Base-by-base conservation (phyloP, 1,140 invertebrate genomes). In the Drosophila neocordata region DNA sequence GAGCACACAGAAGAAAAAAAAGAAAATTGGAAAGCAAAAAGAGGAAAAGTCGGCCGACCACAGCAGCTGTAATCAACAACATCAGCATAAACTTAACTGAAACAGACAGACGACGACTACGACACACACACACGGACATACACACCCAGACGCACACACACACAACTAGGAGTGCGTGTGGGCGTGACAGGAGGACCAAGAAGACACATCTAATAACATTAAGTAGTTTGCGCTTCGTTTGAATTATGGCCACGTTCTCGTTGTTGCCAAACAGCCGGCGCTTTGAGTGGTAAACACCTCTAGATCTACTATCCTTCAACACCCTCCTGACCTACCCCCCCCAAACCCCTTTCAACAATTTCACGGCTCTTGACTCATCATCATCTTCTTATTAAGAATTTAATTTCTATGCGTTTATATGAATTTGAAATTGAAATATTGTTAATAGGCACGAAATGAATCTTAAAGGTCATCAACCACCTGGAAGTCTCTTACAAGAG, bases 161-260 rank as follows among this genome's bases (percentile, higher is more conserved):
- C 48, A 51, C 34, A 20, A 12, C 22, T 13, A 37, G n/a, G 44
- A 59, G 51, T 71, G 82, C 64, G 22, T 34, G 71, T 37, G 60
- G 73, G 77, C 73, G 73, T 85, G 78, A 75, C 58, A 41, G 24
- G 35, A 34, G 52, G 53, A 35, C 72, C 64, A 62, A 57, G 57
- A 80, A 87, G 82, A 87, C 67, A 87, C 81, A 82, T 69, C 82
- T 85, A 85, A 85, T 85, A 85, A 85, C 82, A 88, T 87, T 85
- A 85, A 87, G 83, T 85, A 82, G 82, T 81, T 82, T 73, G 82
- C 82, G 82, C 82, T 73, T 85, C 78, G 75, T 85, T 85, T 85
- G 83, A 85, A 85, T 85, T 85, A 85, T 85, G 82, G 52, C 82
- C 82, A 87, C 82, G 82, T 85, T 82, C 78, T 48, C 41, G 41